These are phyloP conservation scores for Odontocerum albicorne DNA, from an alignment of 2,888 invertebrate species.

Conservation along the genomic window DNA sequence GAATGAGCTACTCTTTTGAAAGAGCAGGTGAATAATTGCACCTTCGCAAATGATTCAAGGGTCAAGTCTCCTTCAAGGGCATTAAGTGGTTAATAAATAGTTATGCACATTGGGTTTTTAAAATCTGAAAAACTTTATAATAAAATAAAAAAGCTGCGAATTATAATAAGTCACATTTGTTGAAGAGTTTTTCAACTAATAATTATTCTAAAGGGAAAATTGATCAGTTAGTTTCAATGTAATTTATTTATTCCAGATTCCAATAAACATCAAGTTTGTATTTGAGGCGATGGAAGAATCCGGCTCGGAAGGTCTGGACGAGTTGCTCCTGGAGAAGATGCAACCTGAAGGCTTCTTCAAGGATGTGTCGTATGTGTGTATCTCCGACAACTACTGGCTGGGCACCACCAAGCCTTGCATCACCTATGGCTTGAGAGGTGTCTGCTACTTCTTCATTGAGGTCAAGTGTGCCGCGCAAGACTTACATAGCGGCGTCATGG, in stretches of 20 bases:
- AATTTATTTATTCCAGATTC: conserved; percentile 50
- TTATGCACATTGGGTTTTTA: too few relatives aligned
- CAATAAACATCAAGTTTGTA: conserved; percentile 83
- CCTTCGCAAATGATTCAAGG: too few relatives aligned
- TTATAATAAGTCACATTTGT: too few relatives aligned
- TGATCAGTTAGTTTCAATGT: background rate
- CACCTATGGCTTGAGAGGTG: conserved; percentile 93
- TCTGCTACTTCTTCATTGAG: conserved; percentile 89
- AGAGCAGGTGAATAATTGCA: too few relatives aligned
- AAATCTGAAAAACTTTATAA: too few relatives aligned
- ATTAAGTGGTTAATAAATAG: too few relatives aligned
- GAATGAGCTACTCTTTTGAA: too few relatives aligned
- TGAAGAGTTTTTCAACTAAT: too few relatives aligned
- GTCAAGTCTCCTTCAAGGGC: too few relatives aligned
- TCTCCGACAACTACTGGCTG: conserved; percentile 99
- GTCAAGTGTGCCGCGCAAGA: conserved; percentile 89
- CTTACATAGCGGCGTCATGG: conserved; percentile 94
- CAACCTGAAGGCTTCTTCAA: conserved; percentile 74
- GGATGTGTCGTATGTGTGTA: conserved; percentile 91
- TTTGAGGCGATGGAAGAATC: conserved; percentile 99
- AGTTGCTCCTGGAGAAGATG: conserved; percentile 63
- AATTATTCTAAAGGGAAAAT: too few relatives aligned
- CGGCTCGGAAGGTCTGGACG: conserved; percentile 94
- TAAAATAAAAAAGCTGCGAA: too few relatives aligned
- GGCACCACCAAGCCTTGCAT: conserved; percentile 96